A percentile compares a stretch with the other conserved stretches of the same genome.
Evolutionary conservation across 2,888 invertebrate genomes (phyloP).

Genomic region (Agriotes lineatus): DNA sequence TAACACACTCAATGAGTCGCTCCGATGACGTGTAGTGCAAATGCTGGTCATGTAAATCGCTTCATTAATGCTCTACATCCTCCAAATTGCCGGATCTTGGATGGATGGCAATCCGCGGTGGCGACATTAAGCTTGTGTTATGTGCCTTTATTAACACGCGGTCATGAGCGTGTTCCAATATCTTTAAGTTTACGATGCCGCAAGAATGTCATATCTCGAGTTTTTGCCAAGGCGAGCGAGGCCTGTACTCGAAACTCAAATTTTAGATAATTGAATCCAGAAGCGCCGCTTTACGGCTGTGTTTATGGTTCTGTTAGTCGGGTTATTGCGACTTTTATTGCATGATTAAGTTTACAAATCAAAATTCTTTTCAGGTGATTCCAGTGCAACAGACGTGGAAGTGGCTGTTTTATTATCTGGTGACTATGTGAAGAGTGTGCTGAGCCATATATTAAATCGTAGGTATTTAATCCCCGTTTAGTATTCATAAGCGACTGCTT

Average conservation of each 20-base stretch:
- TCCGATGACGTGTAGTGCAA: constrained; percentile 46
- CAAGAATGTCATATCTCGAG: constrained; percentile 65
- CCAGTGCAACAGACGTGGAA: constrained; percentile 10
- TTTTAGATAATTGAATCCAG: constrained; percentile 61
- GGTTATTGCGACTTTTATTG: constrained; percentile 57
- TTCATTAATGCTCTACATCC: constrained; percentile 59
- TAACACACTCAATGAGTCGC: constrained; percentile 35
- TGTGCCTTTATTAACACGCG: constrained; percentile 60
- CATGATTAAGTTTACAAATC: constrained; percentile 55
- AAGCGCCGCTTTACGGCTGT: constrained; percentile 57
- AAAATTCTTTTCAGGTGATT: constrained; percentile 48
- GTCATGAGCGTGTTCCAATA: constrained; percentile 61
- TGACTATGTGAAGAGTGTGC: too few species aligned
- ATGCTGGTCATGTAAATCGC: constrained; percentile 63
- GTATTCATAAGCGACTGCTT: too few species aligned
- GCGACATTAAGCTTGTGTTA: constrained; percentile 49
- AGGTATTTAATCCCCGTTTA: too few species aligned
- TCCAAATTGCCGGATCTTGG: constrained; percentile 50
- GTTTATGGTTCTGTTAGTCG: constrained; percentile 57
- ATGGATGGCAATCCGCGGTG: constrained; percentile 47
- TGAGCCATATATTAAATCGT: too few species aligned
- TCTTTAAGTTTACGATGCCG: constrained; percentile 65
- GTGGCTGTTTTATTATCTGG: constrained; percentile 3
- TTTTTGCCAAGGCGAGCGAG: constrained; percentile 61
- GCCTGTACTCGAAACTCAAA: constrained; percentile 59